phyloP scores from a whole-genome alignment of 2,797 vertebrate species.

The Alca torda region DNA sequence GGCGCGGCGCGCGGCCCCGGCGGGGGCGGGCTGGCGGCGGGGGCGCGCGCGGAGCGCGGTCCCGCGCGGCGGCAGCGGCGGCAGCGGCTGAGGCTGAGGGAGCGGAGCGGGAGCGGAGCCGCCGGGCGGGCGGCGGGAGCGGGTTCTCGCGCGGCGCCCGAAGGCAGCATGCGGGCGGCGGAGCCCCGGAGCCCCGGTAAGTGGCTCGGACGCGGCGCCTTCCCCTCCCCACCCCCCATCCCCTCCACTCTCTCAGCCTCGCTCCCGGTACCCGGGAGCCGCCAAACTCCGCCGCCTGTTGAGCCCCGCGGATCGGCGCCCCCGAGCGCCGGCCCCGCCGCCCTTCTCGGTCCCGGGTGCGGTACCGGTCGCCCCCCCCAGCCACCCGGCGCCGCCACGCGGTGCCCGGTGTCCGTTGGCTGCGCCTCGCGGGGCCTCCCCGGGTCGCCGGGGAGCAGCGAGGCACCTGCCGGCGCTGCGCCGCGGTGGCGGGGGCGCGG shows the following conservation, averaged over 20 bases:
- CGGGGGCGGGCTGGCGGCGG: conserved; percentile 11
- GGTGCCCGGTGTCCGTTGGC: not conserved
- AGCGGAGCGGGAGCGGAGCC: not conserved
- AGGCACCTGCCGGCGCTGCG: not conserved
- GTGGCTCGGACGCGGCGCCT: not conserved
- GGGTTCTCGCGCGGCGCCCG: not conserved
- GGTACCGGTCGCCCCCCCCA: not conserved
- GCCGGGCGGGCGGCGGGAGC: not conserved
- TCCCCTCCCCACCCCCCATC: not conserved
- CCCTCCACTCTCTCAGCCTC: not conserved
- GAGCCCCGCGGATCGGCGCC: not conserved
- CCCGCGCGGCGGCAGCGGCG: not conserved
- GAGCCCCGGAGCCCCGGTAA: conserved; percentile 32
- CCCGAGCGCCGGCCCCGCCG: not conserved
- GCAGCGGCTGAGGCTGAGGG: no score
- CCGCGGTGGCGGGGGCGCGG: not conserved
- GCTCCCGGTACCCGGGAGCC: not conserved
- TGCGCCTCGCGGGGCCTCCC: not conserved
- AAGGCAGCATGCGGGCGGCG: conserved; percentile 57
- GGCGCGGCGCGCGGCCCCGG: not conserved
- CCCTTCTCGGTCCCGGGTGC: not conserved
- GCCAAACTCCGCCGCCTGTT: conserved; percentile 47
- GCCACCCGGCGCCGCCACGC: not conserved
- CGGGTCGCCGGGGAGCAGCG: not conserved
- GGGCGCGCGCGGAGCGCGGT: conserved; percentile 19